Conservation (phyloP, 2,888 invertebrate genomes). For the Xestia xanthographa region DNA sequence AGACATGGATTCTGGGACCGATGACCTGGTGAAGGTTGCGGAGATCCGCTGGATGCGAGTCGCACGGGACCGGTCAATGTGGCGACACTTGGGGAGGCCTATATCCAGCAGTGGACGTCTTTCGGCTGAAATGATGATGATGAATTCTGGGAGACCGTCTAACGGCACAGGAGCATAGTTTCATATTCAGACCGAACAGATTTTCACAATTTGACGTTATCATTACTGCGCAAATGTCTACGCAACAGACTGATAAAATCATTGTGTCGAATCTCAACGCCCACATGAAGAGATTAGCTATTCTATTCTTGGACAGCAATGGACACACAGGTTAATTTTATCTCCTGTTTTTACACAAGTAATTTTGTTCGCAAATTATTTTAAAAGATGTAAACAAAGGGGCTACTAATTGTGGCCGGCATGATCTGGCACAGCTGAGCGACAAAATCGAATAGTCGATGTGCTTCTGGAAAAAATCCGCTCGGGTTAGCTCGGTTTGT, state of each 20-base stretch:
- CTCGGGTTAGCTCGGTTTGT: background rate
- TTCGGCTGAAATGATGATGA: too few relatives aligned
- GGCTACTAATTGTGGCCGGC: background rate
- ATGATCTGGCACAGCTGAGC: background rate
- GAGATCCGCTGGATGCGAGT: too few relatives aligned
- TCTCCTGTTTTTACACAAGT: conserved; percentile 20
- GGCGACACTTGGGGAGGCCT: too few relatives aligned
- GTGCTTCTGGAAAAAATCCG: background rate
- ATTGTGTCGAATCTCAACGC: conserved; percentile 3
- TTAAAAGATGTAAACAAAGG: background rate
- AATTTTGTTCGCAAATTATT: background rate
- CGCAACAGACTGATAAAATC: conserved; percentile 13
- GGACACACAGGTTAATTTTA: conserved; percentile 9
- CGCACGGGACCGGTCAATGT: too few relatives aligned
- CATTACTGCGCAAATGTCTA: conserved; percentile 1
- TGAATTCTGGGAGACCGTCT: too few relatives aligned
- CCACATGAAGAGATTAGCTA: conserved; percentile 17
- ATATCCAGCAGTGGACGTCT: too few relatives aligned
- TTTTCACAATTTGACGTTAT: background rate
- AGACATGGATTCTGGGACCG: too few relatives aligned
- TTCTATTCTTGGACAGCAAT: conserved; percentile 21
- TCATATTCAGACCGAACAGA: background rate
- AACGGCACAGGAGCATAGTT: too few relatives aligned
- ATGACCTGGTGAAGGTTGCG: too few relatives aligned
- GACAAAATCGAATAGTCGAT: background rate